Evolutionary conservation across 1,140 invertebrate species (phyloP), one percentile per base, ranked within the genome.

Genomic region (Drosophila kepulauana): DNA sequence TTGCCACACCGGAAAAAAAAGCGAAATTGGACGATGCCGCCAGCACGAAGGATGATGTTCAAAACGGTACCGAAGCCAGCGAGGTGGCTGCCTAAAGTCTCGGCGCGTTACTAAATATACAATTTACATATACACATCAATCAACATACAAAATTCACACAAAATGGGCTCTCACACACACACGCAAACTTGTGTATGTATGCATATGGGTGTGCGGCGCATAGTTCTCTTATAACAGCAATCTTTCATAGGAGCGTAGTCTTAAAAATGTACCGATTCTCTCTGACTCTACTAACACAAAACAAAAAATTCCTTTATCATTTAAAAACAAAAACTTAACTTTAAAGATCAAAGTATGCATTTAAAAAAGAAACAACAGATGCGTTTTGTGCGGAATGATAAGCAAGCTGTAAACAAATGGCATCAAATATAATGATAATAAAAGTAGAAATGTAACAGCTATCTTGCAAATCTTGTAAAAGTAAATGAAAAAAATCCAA

Each of bases 1-100:
- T 91, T 71, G 91, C 85, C 56, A 92, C 91, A 78, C 91, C 91
- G 64, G 91, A 92, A 75, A 92, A 92, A 82, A 92, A 92, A 75
- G 91, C 91, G 70, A 92, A 92, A 78, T 71, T 92, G 68, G 91
- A 92, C 58, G 91, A 92, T 54, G 77, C 85, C 68, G 75, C 85
- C 75, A 91, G 88, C 85, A 91, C 86, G 79, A 92, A 92, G 84
- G 91, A 92, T 62, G 91, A 92, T 61, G 91, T 90, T 74, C 91
- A 91, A 74, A 92, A 92, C 51, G 91, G 91, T 73, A 76, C 91
- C 62, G 91, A 92, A 66, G 91, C 91, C 64, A 82, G 91, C 78
- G 91, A 92, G 70, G 91, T 92, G 78, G 91, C 91, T 73, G 91
- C 91, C 89, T 92, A 92, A 92, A 71, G 35, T 49, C n/a, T n/a